Evolutionary conservation across 2,113 vertebrate genomes (phyloP).

Genomic region (Eulacestoma nigropectus): DNA sequence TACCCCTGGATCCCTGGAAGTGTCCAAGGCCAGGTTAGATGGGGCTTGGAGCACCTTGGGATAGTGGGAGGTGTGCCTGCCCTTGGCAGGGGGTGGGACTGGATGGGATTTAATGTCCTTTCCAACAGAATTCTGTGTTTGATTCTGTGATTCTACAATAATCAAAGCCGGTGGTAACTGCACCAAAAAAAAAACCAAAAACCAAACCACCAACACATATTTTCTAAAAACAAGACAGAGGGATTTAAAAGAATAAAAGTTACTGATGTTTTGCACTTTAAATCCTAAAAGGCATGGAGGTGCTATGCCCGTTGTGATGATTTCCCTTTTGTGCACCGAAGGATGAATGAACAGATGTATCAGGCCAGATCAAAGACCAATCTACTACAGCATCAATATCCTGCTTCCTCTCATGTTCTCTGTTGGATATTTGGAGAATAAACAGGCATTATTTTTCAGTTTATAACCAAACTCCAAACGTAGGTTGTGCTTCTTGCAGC

Average conservation of each 20-base stretch:
- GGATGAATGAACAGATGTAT: not conserved
- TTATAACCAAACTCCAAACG: not conserved
- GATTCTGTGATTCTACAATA: not conserved
- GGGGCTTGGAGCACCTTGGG: not conserved
- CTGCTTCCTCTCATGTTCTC: not conserved
- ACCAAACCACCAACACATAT: not conserved
- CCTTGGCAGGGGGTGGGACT: rapidly evolving
- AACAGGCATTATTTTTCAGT: not conserved
- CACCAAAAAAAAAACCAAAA: not conserved
- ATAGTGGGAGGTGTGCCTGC: not conserved
- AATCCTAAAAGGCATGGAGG: not conserved
- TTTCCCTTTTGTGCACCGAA: not conserved
- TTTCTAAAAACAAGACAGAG: not conserved
- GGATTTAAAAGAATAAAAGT: not conserved
- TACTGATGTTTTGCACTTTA: not conserved
- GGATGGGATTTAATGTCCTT: rapidly evolving
- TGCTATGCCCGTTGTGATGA: rapidly evolving
- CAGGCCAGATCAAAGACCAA: not conserved
- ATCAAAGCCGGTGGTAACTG: not conserved
- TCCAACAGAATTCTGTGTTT: too few relatives aligned
- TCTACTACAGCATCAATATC: not conserved
- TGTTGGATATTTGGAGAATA: not conserved
- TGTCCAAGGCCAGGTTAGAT: rapidly evolving
- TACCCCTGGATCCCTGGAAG: not conserved
- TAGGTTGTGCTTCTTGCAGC: not conserved